Conservation (phyloP, 1,140 invertebrate species). For the Drosophila mauritiana region DNA sequence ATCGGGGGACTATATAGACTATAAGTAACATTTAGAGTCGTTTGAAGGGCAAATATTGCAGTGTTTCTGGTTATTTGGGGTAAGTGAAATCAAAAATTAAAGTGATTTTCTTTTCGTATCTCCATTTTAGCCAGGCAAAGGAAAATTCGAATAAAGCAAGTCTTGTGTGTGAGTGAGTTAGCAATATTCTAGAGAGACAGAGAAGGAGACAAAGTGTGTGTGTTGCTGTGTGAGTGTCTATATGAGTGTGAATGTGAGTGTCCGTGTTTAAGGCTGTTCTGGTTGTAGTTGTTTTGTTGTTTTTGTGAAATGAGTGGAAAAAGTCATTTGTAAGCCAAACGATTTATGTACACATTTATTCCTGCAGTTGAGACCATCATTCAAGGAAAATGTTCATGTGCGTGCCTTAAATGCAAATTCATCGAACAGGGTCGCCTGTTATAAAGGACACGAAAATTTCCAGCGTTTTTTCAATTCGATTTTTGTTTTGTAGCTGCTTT, state of each 20-base stretch:
- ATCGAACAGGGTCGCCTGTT: constrained; percentile 74
- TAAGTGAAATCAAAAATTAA: constrained; percentile 85
- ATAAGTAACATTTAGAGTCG: constrained; percentile 44
- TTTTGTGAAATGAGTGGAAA: constrained; percentile 80
- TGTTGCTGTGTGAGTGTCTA: constrained; percentile 7
- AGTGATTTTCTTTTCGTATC: constrained; percentile 85
- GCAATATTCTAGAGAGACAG: constrained; percentile 38
- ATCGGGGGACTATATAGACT: constrained; percentile 1
- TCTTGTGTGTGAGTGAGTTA: constrained; percentile 51
- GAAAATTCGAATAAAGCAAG: constrained; percentile 63
- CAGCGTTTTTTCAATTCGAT: constrained; percentile 20
- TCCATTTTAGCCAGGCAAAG: constrained; percentile 58
- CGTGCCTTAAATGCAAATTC: constrained; percentile 81
- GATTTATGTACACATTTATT: constrained; percentile 79
- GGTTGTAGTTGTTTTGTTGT: constrained; percentile 51
- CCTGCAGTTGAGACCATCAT: constrained; percentile 83
- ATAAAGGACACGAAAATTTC: constrained; percentile 73
- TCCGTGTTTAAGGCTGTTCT: constrained; percentile 44
- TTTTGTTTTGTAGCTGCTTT: constrained; percentile 10
- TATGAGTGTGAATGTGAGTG: constrained; percentile 21
- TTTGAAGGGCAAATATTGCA: constrained; percentile 27
- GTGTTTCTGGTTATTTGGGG: constrained; percentile 39
- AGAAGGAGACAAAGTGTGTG: constrained; percentile 53
- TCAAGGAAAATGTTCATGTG: constrained; percentile 80
- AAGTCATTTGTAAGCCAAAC: constrained; percentile 80